Base-by-base conservation (phyloP, 1,140 invertebrate species). In the Chironomus striatipennis region DNA sequence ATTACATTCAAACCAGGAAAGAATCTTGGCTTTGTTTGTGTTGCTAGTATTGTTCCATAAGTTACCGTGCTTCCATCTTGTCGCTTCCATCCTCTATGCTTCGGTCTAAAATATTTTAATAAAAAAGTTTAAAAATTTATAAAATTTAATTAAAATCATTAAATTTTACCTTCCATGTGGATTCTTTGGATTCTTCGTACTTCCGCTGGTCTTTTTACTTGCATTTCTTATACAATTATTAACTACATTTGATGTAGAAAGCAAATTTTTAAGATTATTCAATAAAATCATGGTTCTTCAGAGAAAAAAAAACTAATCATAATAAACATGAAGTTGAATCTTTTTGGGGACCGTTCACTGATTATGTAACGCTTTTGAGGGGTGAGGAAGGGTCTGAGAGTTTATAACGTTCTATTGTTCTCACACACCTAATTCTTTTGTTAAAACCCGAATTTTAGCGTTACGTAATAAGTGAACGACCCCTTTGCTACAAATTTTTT, bases 1-100 rank as follows among this genome's bases (percentile, higher is more conserved):
- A 81, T 85, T 84, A 93, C 92, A 86, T 93, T 89, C 75, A 93
- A 81, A 4, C 92, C 92, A n/a, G 92, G 91, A 84, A 93, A 91
- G 80, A 90, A 93, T 75, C 91, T 85, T 0, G 89, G 81, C n/a
- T 78, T 87, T 74, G 84, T 82, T 81, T 94, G 92, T 0, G 86
- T 88, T 0, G 85, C 90, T 64, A 94, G 79, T 74, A 91, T 88
- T 42, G 86, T 87, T n/a, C 91, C 90, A 17, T 83, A 77, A 42
- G 86, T 80, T 47, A 93, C 91, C 75, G 74, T 77, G 75, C 84
- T 77, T 6, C 91, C 91, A 79, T 93, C 90, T 74, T 88, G 85
- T 43, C 86, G 84, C 79, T 88, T 89, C 84, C 88, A 88, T 15
- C 90, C 90, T 80, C 91, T 86, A 77, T 89, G 89, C 79, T 93